Base-by-base conservation (phyloP, 2,797 vertebrate genomes). In the Callimico goeldii region DNA sequence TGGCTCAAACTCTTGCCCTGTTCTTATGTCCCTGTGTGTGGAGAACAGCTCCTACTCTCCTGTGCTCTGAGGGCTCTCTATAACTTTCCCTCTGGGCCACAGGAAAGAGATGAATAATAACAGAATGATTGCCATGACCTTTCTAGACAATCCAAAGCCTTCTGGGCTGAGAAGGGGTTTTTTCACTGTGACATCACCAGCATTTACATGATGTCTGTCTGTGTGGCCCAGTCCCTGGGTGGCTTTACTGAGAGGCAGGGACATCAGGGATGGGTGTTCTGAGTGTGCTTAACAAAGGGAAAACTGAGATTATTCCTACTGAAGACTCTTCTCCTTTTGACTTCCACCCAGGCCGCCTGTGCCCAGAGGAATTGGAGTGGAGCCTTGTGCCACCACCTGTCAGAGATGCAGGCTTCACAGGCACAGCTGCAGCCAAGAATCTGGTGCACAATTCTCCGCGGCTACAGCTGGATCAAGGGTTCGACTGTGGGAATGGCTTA, bases 371-470 rank as follows among this genome's bases (percentile, higher is more conserved):
- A 13, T 41, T n/a, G 12, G 52, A 88, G 24, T 72, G 41, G 41
- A 46, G 15, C 5, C 75, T 1, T 33, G 4, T 1, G 2, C 43
- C 28, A 30, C 15, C 14, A 33, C 4, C 1, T 46, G 28, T 48
- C 75, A 48, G 43, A 41, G 28, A 0, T 75, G 19, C 1, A 75
- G 3, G 28, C 26, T 22, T 57, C 28, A 30, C 17, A 57, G 1
- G 10, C 26, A 43, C 36, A 57, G 36, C 15, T 4, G 1, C 11
- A 57, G 26, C 36, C 1, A 43, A 10, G 50, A 3, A 10, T 1
- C 15, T 20, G 6, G 19, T 12, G 36, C 8, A 7, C 24, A 19
- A 10, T 19, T 19, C 0, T 77, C 4, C 36, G 39, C 2, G 0
- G 9, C 55, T 22, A 4, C 36, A 15, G 12, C 19, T 33, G 50